These are phyloP conservation scores for Limnephilus marmoratus DNA, from an alignment of 2,888 invertebrate genomes.

Conservation along the genomic window DNA sequence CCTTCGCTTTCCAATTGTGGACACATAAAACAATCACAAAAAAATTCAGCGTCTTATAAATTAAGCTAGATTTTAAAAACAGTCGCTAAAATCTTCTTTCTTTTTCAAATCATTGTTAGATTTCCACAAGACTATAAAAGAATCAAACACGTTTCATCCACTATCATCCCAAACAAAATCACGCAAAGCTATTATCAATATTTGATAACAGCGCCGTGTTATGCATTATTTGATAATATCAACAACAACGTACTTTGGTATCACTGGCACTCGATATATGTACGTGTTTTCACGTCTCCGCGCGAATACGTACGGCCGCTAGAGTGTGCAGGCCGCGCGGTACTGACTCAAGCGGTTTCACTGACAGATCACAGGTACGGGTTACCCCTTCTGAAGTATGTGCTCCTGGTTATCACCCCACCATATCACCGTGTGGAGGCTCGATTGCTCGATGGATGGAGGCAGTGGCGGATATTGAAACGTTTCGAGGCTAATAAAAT, in stretches of 20 bases:
- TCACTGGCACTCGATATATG: background rate
- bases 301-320: background rate
- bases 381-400: background rate
- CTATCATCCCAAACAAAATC: background rate
- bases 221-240: background rate
- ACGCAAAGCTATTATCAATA: background rate
- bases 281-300: background rate
- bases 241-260: background rate
- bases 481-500: background rate
- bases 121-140: background rate
- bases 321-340: background rate
- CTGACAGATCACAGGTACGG: background rate
- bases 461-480: background rate
- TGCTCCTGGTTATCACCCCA: background rate
- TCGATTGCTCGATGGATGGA: background rate
- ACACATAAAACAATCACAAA: background rate
- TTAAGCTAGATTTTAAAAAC: background rate
- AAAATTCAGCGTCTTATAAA: background rate
- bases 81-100: background rate
- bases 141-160: slow-evolving; percentile 2
- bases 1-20: background rate
- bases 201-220: background rate
- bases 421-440: background rate
- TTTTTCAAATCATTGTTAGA: background rate
- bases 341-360: background rate